Evolutionary conservation across 2,113 vertebrate genomes (phyloP), one percentile per base, ranked within the genome.

Genomic region (Melospiza georgiana): DNA sequence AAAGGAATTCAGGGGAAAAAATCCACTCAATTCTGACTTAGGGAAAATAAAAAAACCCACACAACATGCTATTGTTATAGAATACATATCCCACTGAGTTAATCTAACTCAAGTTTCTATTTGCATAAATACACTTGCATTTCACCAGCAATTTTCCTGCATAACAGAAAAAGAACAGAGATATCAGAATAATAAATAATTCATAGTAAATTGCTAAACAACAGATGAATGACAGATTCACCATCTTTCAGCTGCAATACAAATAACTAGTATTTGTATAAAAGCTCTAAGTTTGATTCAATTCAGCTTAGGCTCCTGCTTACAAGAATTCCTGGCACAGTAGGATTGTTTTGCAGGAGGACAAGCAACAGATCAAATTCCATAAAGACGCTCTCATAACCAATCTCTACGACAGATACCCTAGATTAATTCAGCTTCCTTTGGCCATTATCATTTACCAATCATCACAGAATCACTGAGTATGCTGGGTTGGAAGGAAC

Each of bases 151-250:
- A 93, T 97, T 93, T 96, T 87, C 91, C 78, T 69, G 78, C 67
- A 57, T 73, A 92, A 93, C 84, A 94, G 71, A 87, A 92, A 92
- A 86, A 85, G 88, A 96, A 95, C 66, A 88, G 89, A 92, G 54
- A 82, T 93, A 77, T 84, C 94, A 95, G 91, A 93, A 91, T 76
- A 96, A 90, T 96, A 97, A 97, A 96, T 96, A 94, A 95, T 95
- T 96, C 94, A 95, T 82, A 78, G 37, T 66, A 93, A 94, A 95
- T 85, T 95, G 76, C 84, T 91, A 94, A 96, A 95, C 78, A 94
- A 84, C 82, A 90, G 55, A 63, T 96, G 93, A 95, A 94, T 80
- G 85, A 90, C 93, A 94, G 76, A 82, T 67, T 91, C 85, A 88
- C 79, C 61, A 81, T 81, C 86, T 92, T 89, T 72, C 82, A 93